phyloP scores from a whole-genome alignment of 2,888 invertebrate species.

The Synergus umbraculus region DNA sequence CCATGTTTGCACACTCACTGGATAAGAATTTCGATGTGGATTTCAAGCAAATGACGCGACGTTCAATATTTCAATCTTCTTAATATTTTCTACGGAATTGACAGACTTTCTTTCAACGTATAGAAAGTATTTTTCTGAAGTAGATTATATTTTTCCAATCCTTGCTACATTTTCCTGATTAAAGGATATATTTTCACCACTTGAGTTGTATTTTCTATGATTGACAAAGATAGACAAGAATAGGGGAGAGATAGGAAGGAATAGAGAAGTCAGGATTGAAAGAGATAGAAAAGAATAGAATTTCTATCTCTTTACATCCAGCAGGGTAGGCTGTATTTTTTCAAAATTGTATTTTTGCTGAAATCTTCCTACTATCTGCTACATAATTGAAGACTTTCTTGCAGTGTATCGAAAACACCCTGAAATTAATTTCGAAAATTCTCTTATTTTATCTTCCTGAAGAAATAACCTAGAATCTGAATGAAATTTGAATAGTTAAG shows the following conservation, averaged over 20 bases:
- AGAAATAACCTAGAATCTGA: not conserved
- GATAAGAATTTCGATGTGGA: conserved; percentile 28
- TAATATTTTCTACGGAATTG: not conserved
- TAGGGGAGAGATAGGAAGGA: not conserved
- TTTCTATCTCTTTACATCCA: too few species aligned
- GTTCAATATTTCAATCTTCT: not conserved
- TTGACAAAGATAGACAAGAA: not conserved
- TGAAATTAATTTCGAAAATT: not conserved
- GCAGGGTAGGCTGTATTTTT: too few species aligned
- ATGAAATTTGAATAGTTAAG: conserved; percentile 12
- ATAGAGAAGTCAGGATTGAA: too few species aligned
- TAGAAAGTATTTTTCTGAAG: too few species aligned
- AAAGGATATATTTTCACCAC: too few species aligned
- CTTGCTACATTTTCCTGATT: too few species aligned
- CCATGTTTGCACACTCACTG: conserved; percentile 27
- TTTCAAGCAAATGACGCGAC: not conserved
- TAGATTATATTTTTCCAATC: too few species aligned
- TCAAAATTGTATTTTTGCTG: too few species aligned
- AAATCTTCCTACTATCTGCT: too few species aligned
- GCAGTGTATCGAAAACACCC: not conserved
- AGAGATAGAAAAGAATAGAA: too few species aligned
- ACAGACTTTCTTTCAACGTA: not conserved
- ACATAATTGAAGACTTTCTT: not conserved
- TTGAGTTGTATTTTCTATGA: too few species aligned
- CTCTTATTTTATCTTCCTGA: not conserved